Percentiles rank a stretch among this genome's conserved stretches.
Conservation (phyloP, 1,140 invertebrate genomes). For the Trachymyrmex septentrionalis region DNA sequence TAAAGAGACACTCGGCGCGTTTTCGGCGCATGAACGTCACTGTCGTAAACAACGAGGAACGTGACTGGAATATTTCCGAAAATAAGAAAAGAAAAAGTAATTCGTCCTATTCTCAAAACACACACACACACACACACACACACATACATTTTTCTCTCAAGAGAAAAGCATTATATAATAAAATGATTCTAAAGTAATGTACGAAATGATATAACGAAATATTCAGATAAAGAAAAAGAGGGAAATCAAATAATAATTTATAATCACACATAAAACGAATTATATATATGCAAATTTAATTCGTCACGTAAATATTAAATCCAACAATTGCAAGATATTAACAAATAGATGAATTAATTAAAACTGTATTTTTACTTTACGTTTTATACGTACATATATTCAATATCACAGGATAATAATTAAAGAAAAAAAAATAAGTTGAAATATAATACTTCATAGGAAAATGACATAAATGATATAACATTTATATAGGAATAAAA, state of each 20-base stretch:
- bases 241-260: constrained; percentile 18
- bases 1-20: constrained; percentile 64
- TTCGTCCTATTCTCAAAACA: neutral
- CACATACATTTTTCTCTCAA: neutral
- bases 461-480: neutral
- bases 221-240: too few species aligned
- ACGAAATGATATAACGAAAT: constrained; percentile 16
- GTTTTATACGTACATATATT: neutral
- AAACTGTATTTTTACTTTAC: neutral
- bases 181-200: constrained; percentile 1
- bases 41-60: constrained; percentile 59
- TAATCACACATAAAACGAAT: neutral
- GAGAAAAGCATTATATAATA: neutral
- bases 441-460: constrained; percentile 12
- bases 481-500: constrained; percentile 30
- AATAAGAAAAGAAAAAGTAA: constrained; percentile 25
- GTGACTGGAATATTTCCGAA: constrained; percentile 57
- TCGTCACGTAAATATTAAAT: neutral
- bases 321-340: neutral
- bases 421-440: neutral
- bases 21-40: constrained; percentile 70
- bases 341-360: neutral
- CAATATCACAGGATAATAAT: neutral
- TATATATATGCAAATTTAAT: neutral
- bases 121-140: neutral